Evolutionary conservation across 2,797 vertebrate species (phyloP).

Genomic region (Protosalanx chinensis): DNA sequence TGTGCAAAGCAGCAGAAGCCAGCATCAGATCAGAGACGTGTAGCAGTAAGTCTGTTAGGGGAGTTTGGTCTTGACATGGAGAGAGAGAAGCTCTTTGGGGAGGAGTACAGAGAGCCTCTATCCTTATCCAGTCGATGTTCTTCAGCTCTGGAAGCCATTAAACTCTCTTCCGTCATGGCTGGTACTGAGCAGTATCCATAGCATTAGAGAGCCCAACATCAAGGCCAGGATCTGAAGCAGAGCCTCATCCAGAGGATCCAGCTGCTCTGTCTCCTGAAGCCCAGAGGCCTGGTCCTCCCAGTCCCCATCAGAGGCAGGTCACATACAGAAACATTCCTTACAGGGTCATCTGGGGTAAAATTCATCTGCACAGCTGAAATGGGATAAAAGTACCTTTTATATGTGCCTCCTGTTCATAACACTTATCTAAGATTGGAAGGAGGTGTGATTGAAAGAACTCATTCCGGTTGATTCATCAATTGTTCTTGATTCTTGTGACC

Average conservation of each 20-base stretch:
- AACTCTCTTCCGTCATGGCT: conserved; percentile 22
- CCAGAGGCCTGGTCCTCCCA: background rate
- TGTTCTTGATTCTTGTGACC: background rate
- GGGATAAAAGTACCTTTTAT: background rate
- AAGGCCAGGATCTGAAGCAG: conserved; percentile 21
- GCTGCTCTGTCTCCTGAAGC: conserved; percentile 6
- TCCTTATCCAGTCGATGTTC: background rate
- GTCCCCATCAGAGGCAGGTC: background rate
- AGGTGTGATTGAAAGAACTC: background rate
- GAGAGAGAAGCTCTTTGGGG: background rate
- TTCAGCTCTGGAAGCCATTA: background rate
- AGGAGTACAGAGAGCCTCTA: background rate
- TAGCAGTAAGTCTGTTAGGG: background rate
- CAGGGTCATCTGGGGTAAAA: background rate
- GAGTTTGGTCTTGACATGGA: background rate
- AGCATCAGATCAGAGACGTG: background rate
- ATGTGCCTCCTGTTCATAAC: background rate
- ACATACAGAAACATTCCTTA: background rate
- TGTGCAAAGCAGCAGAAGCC: conserved; percentile 17
- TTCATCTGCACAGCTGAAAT: background rate
- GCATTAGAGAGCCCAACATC: conserved; percentile 6
- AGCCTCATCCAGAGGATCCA: background rate
- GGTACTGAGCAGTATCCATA: background rate
- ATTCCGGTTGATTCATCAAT: background rate
- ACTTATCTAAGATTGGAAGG: background rate